These are phyloP conservation scores for Diplazon laetatorius DNA, from an alignment of 2,888 invertebrate genomes.

Conservation along the genomic window DNA sequence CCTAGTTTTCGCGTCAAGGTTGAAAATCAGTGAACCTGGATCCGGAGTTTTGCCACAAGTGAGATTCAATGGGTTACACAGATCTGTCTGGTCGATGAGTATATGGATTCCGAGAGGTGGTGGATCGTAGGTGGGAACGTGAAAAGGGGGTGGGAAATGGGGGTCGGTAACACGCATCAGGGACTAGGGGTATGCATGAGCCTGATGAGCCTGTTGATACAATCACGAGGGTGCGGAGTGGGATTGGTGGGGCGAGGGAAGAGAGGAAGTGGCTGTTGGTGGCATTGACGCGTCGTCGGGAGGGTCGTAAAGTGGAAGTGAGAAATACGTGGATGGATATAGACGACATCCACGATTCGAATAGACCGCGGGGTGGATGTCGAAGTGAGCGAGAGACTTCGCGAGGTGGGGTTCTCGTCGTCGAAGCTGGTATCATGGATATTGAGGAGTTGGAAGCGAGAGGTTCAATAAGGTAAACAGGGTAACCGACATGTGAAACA, in stretches of 20 bases:
- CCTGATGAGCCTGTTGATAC: slow-evolving; percentile 81
- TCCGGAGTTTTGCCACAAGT: background rate
- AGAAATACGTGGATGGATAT: slow-evolving; percentile 39
- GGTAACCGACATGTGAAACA: slow-evolving; percentile 20
- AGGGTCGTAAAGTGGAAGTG: slow-evolving; percentile 54
- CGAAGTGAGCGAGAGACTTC: slow-evolving; percentile 56
- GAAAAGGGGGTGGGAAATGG: slow-evolving; percentile 39
- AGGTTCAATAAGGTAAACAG: slow-evolving; percentile 37
- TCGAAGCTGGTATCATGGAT: slow-evolving; percentile 43
- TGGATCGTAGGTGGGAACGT: slow-evolving; percentile 39
- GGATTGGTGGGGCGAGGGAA: slow-evolving; percentile 47
- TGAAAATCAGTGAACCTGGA: too few species aligned
- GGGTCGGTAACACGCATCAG: slow-evolving; percentile 57
- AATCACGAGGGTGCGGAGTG: slow-evolving; percentile 76
- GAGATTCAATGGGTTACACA: slow-evolving; percentile 1
- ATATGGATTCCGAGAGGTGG: slow-evolving; percentile 28
- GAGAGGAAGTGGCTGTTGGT: slow-evolving; percentile 55
- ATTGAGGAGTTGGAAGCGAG: slow-evolving; percentile 35
- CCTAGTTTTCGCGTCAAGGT: too few species aligned
- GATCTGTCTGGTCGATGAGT: slow-evolving; percentile 7
- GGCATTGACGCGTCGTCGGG: slow-evolving; percentile 52
- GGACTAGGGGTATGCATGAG: slow-evolving; percentile 73
- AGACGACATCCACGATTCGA: slow-evolving; percentile 48
- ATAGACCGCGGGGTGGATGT: background rate
- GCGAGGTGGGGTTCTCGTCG: too few species aligned